Base-by-base conservation (phyloP, 2,888 invertebrate genomes). In the Choreutis nemorana region DNA sequence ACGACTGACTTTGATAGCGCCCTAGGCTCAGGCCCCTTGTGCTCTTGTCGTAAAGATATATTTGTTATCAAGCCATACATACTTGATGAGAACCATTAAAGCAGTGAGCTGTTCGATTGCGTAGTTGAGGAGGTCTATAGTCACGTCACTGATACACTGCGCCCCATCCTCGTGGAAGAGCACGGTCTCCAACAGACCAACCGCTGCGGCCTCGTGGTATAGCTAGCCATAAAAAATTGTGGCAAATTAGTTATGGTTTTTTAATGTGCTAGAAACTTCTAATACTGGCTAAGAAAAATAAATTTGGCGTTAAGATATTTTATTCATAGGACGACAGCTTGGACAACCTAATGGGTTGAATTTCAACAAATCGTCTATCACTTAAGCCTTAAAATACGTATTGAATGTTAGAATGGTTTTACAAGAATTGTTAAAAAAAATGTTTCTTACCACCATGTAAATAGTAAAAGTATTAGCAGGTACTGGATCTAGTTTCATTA, bases 71-170 rank as follows among this genome's bases (percentile, higher is more conserved):
- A 27, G 14, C 5, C 4, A 20, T 18, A 48, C 60, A 42, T 41
- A 70, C 62, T 72, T 68, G 26, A 82, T 71, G 2, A 85, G 57
- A 1, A 78, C 81, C 26, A 90, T 61, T 1, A 90, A 63, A 10
- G 81, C 72, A 0, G 86, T 83, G 2, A 90, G 73, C 34, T 85
- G 85, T 35, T 87, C 84, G 18, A 87, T 83, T 15, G 87, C 83
- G 52, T 94, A 96, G 61, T 94, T 91, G 11, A 94, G 75, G 10
- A 96, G 71, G 70, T 96, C 96, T 4, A 91, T 77, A 8, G 87
- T 83, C 1, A 84, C 72, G 30, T 95, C 93, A 27, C 84, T 87
- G 32, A 94, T 72, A 23, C 89, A 84, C 53, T 90, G 87, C 30
- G 89, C 89, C 3, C 90, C 87, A 42, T 89, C 90, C 13, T 85